Conservation (phyloP, 1,140 invertebrate species). For the Diploscapter pachys region DNA sequence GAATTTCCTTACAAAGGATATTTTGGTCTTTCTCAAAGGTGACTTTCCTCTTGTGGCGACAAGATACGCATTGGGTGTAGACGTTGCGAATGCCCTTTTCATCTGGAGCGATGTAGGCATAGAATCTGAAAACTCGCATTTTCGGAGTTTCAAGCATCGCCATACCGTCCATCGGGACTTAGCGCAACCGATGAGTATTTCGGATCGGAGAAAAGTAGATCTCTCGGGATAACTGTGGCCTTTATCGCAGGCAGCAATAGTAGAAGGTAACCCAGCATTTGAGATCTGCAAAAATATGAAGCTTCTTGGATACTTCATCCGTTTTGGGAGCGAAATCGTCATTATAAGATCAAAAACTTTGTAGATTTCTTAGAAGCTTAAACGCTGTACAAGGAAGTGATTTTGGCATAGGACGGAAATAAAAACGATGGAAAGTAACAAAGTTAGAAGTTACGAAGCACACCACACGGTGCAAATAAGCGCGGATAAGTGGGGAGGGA, state of each 20-base stretch:
- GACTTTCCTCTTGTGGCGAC: constrained; percentile 33
- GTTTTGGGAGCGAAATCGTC: too few species aligned
- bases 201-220: constrained; percentile 35
- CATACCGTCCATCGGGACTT: constrained; percentile 31
- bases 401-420: too few species aligned
- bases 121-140: constrained; percentile 8
- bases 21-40: constrained; percentile 20
- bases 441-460: too few species aligned
- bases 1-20: background rate
- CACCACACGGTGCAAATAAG: too few species aligned
- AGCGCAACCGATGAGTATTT: constrained; percentile 30
- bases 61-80: constrained; percentile 36
- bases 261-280: too few species aligned
- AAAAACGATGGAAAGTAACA: too few species aligned
- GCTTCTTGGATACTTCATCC: too few species aligned
- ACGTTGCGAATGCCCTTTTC: constrained; percentile 38
- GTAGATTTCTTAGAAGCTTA: too few species aligned
- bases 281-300: too few species aligned
- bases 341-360: too few species aligned
- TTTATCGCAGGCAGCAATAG: constrained; percentile 5
- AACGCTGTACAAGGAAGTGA: too few species aligned
- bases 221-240: constrained; percentile 35
- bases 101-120: constrained; percentile 37
- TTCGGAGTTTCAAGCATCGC: background rate
- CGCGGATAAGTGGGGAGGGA: too few species aligned